Conservation (phyloP, 2,888 invertebrate species). For the Morinoia aosen region DNA sequence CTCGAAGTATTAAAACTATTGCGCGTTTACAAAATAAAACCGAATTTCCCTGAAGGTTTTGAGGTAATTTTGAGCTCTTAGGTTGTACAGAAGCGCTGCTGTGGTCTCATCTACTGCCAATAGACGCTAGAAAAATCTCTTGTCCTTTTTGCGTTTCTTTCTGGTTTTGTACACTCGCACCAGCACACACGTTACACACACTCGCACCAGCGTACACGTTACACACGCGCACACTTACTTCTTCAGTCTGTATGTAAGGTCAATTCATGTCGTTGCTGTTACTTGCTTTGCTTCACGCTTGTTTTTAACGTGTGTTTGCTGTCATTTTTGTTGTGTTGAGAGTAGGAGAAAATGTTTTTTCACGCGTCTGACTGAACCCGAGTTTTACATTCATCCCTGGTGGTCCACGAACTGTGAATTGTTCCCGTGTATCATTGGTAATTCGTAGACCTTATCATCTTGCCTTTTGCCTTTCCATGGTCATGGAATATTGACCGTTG, state of each 20-base stretch:
- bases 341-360: not conserved
- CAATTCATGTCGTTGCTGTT: not conserved
- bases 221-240: no score
- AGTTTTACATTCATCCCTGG: not conserved
- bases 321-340: not conserved
- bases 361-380: not conserved
- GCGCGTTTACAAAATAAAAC: not conserved
- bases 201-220: not conserved
- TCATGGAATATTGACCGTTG: not conserved
- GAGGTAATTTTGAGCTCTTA: not conserved
- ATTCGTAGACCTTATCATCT: no score
- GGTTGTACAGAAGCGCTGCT: not conserved
- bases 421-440: no score
- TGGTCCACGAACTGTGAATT: no score
- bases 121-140: not conserved
- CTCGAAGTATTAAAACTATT: not conserved
- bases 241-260: not conserved
- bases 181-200: not conserved
- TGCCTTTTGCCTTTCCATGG: not conserved
- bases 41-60: not conserved
- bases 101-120: conserved; percentile 46
- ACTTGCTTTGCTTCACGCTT: conserved; percentile 4
- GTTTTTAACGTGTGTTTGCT: not conserved
- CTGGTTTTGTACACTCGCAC: not conserved
- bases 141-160: not conserved